Base-by-base conservation (phyloP, 2,888 invertebrate species). In the Lycocerus yunnanus region DNA sequence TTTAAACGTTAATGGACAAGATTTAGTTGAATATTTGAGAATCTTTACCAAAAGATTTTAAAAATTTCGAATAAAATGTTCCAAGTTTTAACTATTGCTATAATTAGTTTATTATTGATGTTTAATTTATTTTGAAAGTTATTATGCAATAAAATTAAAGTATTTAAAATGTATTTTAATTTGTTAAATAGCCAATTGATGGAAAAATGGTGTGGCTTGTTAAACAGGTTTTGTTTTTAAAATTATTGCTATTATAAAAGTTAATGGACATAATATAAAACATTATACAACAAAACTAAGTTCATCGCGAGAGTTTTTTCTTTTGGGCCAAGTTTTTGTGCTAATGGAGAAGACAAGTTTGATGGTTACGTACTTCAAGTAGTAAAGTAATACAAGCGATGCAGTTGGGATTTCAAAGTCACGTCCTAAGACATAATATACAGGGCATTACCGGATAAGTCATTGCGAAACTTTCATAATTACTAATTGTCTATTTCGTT, bases 311-410 rank as follows among this genome's bases (percentile, higher is more conserved):
- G 59, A 58, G 13, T 14, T 16, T 43, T 63, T 63, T 20, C 66
- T 60, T 70, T 66, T 66, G 43, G 66, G 66, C 59, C 63, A 71
- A 68, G 24, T 68, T 75, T 59, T 65, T 3, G 69, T 58, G 71
- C 60, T 75, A 75, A 75, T 72, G 71, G 68, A 72, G 61, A 72
- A 71, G 66, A 71, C 68, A 72, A 68, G 75, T 72, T 67, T 72
- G 72, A 72, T 58, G 72, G 66, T 72, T 68, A 68, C 58, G 59
- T 72, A 72, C 71, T 60, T 61, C 69, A 82, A 81, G 80, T 79
- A 79, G 83, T 86, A 86, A 43, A 86, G 84, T 85, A 85, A 86
- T 85, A 86, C 83, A 85, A 86, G 85, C 84, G 84, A 85, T 84
- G 82, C 86, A 81, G 84, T 75, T 75, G 86, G 85, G 86, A 86